Base-by-base conservation (phyloP, 2,888 invertebrate genomes). In the Oegoconia quadripuncta region DNA sequence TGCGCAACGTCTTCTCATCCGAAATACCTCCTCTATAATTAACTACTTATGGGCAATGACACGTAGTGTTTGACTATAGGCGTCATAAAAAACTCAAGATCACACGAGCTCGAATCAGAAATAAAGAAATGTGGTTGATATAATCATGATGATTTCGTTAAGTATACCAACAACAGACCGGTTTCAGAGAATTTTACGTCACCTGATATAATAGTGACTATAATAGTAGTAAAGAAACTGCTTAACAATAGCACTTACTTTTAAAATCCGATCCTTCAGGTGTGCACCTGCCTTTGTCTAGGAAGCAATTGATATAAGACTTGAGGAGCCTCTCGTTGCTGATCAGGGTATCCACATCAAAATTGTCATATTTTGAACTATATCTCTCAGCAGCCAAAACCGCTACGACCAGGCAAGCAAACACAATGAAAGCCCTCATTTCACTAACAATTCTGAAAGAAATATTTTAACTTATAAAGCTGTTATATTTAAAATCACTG, bases 241-340 rank as follows among this genome's bases (percentile, higher is more conserved):
- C n/a, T 25, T 25, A n/a, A 6, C 2, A 12, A 4, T 16, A 18
- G 12, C 8, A 88, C 90, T 90, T 78, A 93, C 94, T 90, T 89
- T 91, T 93, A 17, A 94, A 88, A 74, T 93, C 91, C 38, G 89
- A 76, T 55, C 91, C 93, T 66, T 94, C 93, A 3, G 93, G 88
- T 1, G 93, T 93, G 65, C 94, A 94, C 31, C 89, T 89, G 37
- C 91, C 92, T 49, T 87, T 86, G 4, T 90, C 91, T 54, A 93
- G 76, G 64, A 94, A 83, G 59, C 95, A 95, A 53, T 91, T 91
- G 46, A 93, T 81, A 60, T 94, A 94, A 37, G 91, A 91, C 50
- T 90, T 91, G 5, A 94, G 80, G 18, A 94, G 78, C 47, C 93
- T 89, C 33, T 93, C 91, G 65, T 91, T 94, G 11, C 66, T 60